Evolutionary conservation across 2,797 vertebrate genomes (phyloP), one percentile per base, ranked within the genome.

Genomic region (Sebastiscus albofasciatus): DNA sequence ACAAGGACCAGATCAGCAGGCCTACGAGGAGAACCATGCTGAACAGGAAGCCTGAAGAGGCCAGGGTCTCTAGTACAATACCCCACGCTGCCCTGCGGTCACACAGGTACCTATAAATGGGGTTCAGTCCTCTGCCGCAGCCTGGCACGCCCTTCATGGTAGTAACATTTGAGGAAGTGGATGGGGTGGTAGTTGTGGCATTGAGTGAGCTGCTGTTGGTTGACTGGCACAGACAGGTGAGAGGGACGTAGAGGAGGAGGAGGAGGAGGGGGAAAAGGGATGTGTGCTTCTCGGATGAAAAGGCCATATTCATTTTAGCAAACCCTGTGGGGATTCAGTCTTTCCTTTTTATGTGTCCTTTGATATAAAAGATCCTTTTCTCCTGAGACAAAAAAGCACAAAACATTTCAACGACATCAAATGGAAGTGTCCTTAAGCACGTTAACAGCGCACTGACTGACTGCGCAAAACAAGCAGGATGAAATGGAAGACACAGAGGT

Each of bases 21-120:
- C 95, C 96, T 0, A 93, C 22, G 0, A 96, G 88, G 4, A 98
- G 96, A 46, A 90, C 14, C 0, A 95, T 64, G 70, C 97, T 97
- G 60, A 97, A 75, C 61, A 98, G 90, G 52, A 99, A 97, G 8
- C 98, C 98, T 73, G 97, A 94, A 0, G 89, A 85, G 0, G 81
- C 78, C 7, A 97, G 29, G 0, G 96, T 93, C 89, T 98, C 97
- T 67, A 98, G 67, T 3, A 97, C 94, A 1, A 98, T 97, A 1
- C 98, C 98, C 98, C 98, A 99, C 0, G 80, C 88, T 0, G 77
- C 81, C 4, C 74, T 31, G 0, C 68, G 90, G 81, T 98, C 95
- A 70, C 98, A 99, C 22, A 99, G 96, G 55, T 87, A 95, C 27
- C 90, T 61, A 82, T 96, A 99, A 60, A 90, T 82, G 1, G 67